phyloP scores from a whole-genome alignment of 2,888 invertebrate genomes.

The Galeopsomyia nigrocyanea region DNA sequence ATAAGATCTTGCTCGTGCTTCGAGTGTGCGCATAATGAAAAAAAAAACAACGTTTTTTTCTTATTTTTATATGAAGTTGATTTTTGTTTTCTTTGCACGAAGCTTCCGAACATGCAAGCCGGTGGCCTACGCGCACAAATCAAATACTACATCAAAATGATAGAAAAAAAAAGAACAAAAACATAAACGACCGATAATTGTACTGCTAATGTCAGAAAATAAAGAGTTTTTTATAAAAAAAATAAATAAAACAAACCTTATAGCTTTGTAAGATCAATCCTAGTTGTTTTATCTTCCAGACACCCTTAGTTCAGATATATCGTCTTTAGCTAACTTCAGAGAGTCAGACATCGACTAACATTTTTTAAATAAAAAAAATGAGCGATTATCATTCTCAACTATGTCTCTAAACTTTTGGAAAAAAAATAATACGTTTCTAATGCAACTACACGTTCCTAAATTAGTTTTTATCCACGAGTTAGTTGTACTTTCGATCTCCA shows the following conservation, averaged over 20 bases:
- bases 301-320: constrained; percentile 19
- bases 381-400: too few relatives aligned
- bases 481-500: neutral
- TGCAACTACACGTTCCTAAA: too few relatives aligned
- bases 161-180: constrained; percentile 14
- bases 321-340: constrained; percentile 32
- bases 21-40: constrained; percentile 42
- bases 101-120: constrained; percentile 49
- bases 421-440: too few relatives aligned
- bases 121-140: constrained; percentile 50
- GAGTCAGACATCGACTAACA: constrained; percentile 31
- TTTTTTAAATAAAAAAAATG: constrained; percentile 8
- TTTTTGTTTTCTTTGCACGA: constrained; percentile 40
- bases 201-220: constrained; percentile 23
- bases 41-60: constrained; percentile 22
- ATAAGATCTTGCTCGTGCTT: constrained; percentile 42
- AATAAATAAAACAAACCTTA: constrained; percentile 39
- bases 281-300: constrained; percentile 44
- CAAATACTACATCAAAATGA: constrained; percentile 24
- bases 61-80: constrained; percentile 47
- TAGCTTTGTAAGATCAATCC: constrained; percentile 34
- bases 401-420: too few relatives aligned
- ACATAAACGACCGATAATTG: constrained; percentile 8
- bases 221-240: constrained; percentile 34
- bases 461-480: too few relatives aligned